Base-by-base conservation (phyloP, 2,113 vertebrate genomes). In the Apeltes quadracus region DNA sequence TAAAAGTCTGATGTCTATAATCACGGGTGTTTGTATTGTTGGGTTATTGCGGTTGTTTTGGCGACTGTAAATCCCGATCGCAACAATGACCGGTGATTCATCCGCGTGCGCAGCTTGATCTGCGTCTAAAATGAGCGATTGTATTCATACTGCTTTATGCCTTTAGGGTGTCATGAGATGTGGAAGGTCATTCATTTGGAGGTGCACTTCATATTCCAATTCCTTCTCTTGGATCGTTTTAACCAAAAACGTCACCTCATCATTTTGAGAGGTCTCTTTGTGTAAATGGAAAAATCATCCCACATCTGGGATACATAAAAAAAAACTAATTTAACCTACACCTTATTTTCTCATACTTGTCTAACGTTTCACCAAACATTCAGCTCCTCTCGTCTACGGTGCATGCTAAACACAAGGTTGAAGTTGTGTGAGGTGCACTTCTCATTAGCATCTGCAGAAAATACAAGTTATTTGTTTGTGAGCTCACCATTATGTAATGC, bases 121-220 rank as follows among this genome's bases (percentile, higher is more conserved):
- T 79, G 71, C 84, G 78, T 71, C 84, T 80, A 23, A 72, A 78
- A 76, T 69, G 0, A 73, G 79, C 63, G 72, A 72, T 75, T 81
- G 44, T 74, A 72, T 48, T 79, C 61, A 25, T 67, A 46, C 50
- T 75, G 66, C 61, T 32, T 76, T 23, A 57, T 81, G 79, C 75
- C 79, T 74, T 63, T 61, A 38, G 46, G 72, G 69, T 69, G 27
- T 76, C 27, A 69, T 58, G 41, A 55, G 69, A 64, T 54, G 63
- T 12, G 56, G 23, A 76, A 75, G 80, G 71, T 85, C 70, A 25
- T 84, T 73, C 18, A 65, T 82, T 62, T 81, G 57, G 36, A 59
- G 36, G 64, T 58, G 69, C 20, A 22, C 36, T 54, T 50, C 38
- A 66, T 65, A 34, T 41, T 66, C 13, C 65, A 39, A 7, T 68